These are phyloP conservation scores for Hemichromis elongatus DNA, from an alignment of 2,113 vertebrate genomes.

Conservation along the genomic window DNA sequence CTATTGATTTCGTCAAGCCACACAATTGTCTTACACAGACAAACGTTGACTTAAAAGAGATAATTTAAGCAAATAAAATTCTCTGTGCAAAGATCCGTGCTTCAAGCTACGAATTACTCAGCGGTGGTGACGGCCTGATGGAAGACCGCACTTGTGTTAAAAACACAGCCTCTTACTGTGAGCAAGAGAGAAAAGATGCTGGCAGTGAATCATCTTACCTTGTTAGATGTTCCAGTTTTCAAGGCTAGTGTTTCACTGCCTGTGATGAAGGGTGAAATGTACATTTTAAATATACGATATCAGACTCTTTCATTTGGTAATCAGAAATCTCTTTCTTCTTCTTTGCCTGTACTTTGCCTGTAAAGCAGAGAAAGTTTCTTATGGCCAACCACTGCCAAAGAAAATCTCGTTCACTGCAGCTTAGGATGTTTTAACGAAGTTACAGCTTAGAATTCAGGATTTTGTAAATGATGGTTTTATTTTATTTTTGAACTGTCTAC, in stretches of 20 bases:
- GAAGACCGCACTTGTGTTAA: background rate
- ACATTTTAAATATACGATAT: no score
- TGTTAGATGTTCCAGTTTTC: background rate
- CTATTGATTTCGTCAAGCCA: background rate
- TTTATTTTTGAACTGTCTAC: background rate
- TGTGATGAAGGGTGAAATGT: background rate
- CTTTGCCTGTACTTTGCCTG: background rate
- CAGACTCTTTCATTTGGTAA: background rate
- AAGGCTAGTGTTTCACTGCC: slow-evolving; percentile 1
- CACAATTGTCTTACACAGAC: background rate
- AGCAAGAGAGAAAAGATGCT: background rate
- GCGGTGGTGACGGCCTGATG: background rate
- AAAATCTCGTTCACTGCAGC: background rate
- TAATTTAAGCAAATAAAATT: background rate
- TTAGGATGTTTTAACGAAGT: background rate
- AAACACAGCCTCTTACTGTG: background rate
- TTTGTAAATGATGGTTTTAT: background rate
- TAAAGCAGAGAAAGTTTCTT: background rate
- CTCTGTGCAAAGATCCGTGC: background rate
- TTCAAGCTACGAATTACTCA: background rate
- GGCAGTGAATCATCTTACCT: background rate
- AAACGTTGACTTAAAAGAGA: background rate
- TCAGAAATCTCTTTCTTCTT: background rate
- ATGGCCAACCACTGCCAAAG: background rate
- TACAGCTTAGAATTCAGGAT: background rate